Conservation (phyloP, 2,113 vertebrate genomes). For the Dascyllus trimaculatus region DNA sequence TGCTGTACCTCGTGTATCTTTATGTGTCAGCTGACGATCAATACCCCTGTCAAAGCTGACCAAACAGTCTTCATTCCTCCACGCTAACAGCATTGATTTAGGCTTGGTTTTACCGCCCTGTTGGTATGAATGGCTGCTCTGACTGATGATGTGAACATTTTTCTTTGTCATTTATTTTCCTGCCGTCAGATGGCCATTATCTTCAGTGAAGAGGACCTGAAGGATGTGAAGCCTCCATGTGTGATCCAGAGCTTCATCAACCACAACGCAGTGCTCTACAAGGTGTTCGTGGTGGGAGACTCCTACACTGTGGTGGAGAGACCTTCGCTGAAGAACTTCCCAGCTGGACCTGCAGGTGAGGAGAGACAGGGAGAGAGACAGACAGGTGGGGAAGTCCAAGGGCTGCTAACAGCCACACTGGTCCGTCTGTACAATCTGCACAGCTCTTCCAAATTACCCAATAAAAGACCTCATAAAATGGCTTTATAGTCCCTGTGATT, state of each 20-base stretch:
- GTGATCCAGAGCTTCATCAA: constrained; percentile 99
- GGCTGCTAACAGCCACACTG: constrained; percentile 14
- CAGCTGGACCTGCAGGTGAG: constrained; percentile 92
- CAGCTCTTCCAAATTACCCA: constrained; percentile 53
- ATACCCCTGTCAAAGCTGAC: constrained; percentile 16
- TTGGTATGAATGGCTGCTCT: neutral
- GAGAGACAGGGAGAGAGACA: constrained; percentile 61
- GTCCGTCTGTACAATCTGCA: constrained; percentile 28
- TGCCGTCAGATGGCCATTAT: constrained; percentile 95
- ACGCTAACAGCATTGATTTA: neutral
- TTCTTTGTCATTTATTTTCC: neutral
- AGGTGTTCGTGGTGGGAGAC: constrained; percentile 98
- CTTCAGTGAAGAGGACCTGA: constrained; percentile 96
- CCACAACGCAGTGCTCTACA: constrained; percentile 97
- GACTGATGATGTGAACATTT: neutral
- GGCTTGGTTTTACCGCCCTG: constrained; percentile 19
- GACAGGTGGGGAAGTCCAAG: constrained; percentile 17
- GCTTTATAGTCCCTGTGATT: constrained; percentile 63
- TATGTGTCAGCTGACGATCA: constrained; percentile 41
- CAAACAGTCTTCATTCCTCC: constrained; percentile 32
- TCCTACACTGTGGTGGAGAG: constrained; percentile 97
- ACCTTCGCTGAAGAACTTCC: constrained; percentile 98
- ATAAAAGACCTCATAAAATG: constrained; percentile 71
- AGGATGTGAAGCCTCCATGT: constrained; percentile 92
- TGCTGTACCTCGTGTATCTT: constrained; percentile 3